phyloP scores from a whole-genome alignment of 2,888 invertebrate genomes.

The Drosophila aldrichi region DNA sequence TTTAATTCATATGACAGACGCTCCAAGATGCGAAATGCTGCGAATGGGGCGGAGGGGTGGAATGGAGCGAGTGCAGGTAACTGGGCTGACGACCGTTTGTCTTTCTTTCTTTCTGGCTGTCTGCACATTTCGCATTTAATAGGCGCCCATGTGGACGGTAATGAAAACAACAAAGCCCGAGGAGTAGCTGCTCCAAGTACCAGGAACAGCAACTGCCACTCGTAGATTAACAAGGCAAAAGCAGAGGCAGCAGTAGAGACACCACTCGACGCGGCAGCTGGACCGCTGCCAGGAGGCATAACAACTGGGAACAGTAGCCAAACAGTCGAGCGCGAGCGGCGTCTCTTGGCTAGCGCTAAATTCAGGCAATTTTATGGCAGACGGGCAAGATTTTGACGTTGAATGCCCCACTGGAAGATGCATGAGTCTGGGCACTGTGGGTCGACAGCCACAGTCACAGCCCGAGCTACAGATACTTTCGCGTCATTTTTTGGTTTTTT shows the following conservation, averaged over 20 bases:
- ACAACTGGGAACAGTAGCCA: constrained; percentile 40
- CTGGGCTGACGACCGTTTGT: constrained; percentile 57
- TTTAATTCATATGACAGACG: constrained; percentile 73
- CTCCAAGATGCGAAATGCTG: constrained; percentile 41
- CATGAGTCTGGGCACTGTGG: constrained; percentile 62
- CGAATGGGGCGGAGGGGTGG: background rate
- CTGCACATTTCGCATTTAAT: constrained; percentile 79
- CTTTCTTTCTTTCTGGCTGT: constrained; percentile 67
- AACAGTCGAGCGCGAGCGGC: constrained; percentile 17
- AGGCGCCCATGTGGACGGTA: constrained; percentile 76
- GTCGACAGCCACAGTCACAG: constrained; percentile 29
- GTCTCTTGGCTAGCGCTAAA: constrained; percentile 71
- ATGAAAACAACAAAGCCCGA: constrained; percentile 78
- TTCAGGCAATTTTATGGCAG: constrained; percentile 81
- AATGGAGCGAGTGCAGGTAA: background rate
- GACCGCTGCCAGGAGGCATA: constrained; percentile 70
- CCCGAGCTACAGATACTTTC: constrained; percentile 22
- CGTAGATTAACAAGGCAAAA: constrained; percentile 74
- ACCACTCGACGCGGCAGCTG: constrained; percentile 60
- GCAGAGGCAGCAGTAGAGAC: constrained; percentile 73
- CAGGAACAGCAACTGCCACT: constrained; percentile 55
- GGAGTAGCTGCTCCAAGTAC: constrained; percentile 29
- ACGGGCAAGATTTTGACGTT: constrained; percentile 67
- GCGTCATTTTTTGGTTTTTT: constrained; percentile 14
- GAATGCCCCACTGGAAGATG: constrained; percentile 74